Evolutionary conservation across 1,140 invertebrate genomes (phyloP).

Genomic region (Zophobas morio): DNA sequence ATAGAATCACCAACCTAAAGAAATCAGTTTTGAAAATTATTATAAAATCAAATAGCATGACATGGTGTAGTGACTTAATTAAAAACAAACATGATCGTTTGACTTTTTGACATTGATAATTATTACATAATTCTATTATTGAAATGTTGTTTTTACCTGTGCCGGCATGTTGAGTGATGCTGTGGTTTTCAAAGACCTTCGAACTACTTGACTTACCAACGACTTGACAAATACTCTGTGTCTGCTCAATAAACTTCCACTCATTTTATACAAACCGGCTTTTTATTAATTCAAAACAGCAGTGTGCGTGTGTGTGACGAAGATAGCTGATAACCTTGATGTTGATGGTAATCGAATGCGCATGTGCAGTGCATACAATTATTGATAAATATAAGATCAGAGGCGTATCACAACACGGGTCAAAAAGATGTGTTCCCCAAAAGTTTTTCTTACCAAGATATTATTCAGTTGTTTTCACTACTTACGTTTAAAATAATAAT

Average conservation of each 20-base stretch:
- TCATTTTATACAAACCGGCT: conserved; percentile 51
- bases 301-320: background rate
- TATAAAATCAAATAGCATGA: too few species aligned
- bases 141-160: conserved; percentile 47
- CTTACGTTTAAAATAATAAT: too few species aligned
- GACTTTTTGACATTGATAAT: background rate
- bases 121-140: conserved; percentile 21
- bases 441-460: too few species aligned
- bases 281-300: conserved; percentile 17
- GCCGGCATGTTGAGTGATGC: conserved; percentile 54
- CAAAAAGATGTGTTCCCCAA: too few species aligned
- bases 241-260: conserved; percentile 26
- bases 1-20: conserved; percentile 86
- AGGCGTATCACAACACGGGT: too few species aligned
- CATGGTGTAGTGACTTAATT: too few species aligned
- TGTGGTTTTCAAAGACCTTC: conserved; percentile 33
- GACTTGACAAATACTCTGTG: conserved; percentile 20
- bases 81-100: too few species aligned
- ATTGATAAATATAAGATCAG: too few species aligned
- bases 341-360: background rate
- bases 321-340: conserved; percentile 26
- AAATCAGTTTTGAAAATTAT: too few species aligned
- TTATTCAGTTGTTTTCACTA: too few species aligned
- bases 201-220: background rate
- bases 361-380: conserved; percentile 9